Evolutionary conservation across 2,888 invertebrate species (phyloP).

Genomic region (Taenaris catops): DNA sequence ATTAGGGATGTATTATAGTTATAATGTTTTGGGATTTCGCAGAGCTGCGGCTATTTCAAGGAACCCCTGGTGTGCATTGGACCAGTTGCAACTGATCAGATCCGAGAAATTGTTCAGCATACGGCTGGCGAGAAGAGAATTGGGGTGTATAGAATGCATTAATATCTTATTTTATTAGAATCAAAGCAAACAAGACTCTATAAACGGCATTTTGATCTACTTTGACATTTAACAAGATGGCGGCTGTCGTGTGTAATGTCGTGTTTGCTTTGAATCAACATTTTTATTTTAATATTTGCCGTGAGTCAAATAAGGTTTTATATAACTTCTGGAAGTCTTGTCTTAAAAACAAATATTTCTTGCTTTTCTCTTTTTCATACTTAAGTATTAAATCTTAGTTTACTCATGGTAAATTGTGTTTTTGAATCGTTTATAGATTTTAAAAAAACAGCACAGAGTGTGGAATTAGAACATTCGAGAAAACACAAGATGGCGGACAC

Average conservation of each 20-base stretch:
- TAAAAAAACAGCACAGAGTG: conserved; percentile 12
- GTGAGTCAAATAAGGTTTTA: conserved; percentile 5
- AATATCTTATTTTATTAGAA: conserved; percentile 25
- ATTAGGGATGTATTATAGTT: too few relatives aligned
- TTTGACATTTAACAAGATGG: too few relatives aligned
- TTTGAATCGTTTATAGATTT: conserved; percentile 17
- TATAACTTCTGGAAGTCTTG: conserved; percentile 3
- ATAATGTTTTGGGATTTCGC: too few relatives aligned
- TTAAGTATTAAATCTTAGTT: conserved; percentile 5
- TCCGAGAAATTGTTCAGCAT: conserved; percentile 84
- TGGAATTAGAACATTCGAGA: conserved; percentile 3
- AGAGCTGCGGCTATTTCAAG: conserved; percentile 95
- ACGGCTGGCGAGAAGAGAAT: conserved; percentile 91
- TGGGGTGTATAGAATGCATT: conserved; percentile 81
- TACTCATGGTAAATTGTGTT: conserved; percentile 14
- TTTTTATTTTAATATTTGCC: not conserved
- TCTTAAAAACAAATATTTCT: conserved; percentile 7
- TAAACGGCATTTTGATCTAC: too few relatives aligned
- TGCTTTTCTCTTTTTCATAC: not conserved
- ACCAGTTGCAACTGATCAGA: conserved; percentile 89
- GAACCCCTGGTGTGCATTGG: conserved; percentile 93
- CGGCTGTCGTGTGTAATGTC: too few relatives aligned
- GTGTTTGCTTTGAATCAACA: conserved; percentile 1
- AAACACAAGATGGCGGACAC: conserved; percentile 1
- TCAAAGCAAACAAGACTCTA: too few relatives aligned